Conservation (phyloP, 23 tunicate species). For the Halocynthia roretzi region DNA sequence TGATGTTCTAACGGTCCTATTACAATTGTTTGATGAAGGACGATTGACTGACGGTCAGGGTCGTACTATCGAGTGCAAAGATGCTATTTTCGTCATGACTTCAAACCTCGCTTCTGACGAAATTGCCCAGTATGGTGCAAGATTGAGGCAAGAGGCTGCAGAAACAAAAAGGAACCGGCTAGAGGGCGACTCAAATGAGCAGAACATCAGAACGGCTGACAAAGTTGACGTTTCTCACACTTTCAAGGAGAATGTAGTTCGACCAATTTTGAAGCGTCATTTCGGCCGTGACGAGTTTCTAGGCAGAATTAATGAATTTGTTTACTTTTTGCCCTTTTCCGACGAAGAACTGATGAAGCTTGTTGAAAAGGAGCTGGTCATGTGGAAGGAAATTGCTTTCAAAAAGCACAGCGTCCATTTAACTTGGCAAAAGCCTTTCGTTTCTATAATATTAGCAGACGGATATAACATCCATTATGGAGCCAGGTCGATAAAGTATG, state of each 20-base stretch:
- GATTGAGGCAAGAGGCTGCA: conserved; percentile 57
- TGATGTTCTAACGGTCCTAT: conserved; percentile 84
- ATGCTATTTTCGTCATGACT: conserved; percentile 98
- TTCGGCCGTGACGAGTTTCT: conserved; percentile 97
- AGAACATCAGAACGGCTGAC: not conserved
- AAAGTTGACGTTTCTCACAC: conserved; percentile 41
- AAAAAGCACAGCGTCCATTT: conserved; percentile 58
- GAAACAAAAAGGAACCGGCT: conserved; percentile 30
- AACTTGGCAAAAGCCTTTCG: conserved; percentile 73
- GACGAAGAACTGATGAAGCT: conserved; percentile 71
- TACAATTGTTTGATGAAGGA: conserved; percentile 97
- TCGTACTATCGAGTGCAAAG: conserved; percentile 85
- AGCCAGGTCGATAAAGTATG: conserved; percentile 91
- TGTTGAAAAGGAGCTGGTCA: conserved; percentile 70
- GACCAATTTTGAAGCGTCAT: conserved; percentile 86
- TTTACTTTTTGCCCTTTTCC: conserved; percentile 95
- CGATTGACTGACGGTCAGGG: conserved; percentile 93
- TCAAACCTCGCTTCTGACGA: conserved; percentile 91
- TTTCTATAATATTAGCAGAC: conserved; percentile 74
- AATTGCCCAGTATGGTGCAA: conserved; percentile 91
- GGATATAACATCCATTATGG: conserved; percentile 94
- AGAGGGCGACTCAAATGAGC: not conserved
- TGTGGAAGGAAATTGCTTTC: conserved; percentile 81
- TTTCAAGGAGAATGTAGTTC: conserved; percentile 81
- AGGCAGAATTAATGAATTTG: conserved; percentile 96